A percentile compares a stretch with the other conserved stretches of the same genome.
Conservation (phyloP, 2,888 invertebrate species). For the Drosophila prostipennis region DNA sequence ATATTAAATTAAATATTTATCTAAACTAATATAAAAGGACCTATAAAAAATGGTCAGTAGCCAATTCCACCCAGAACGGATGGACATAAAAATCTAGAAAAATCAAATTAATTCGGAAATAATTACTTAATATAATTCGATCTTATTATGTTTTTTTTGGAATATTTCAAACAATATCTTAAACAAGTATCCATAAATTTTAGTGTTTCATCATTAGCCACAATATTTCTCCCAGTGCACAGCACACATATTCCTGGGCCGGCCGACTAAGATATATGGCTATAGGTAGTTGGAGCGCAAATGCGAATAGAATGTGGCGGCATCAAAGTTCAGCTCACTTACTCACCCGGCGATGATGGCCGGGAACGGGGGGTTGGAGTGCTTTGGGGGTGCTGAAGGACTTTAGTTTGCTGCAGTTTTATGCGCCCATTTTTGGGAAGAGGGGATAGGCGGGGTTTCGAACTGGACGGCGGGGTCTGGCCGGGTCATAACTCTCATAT, state of each 20-base stretch:
- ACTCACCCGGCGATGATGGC: constrained; percentile 77
- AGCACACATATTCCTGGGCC: constrained; percentile 51
- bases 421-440: constrained; percentile 41
- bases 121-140: too few species aligned
- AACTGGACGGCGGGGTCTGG: constrained; percentile 27
- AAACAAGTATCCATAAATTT: neutral
- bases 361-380: constrained; percentile 11
- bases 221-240: constrained; percentile 4
- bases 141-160: too few species aligned
- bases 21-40: too few species aligned
- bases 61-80: too few species aligned
- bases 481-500: constrained; percentile 69
- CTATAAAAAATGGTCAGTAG: too few species aligned
- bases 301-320: constrained; percentile 80
- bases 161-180: too few species aligned
- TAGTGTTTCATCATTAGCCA: neutral
- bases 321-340: constrained; percentile 80
- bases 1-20: too few species aligned
- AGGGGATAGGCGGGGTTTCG: neutral
- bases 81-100: too few species aligned
- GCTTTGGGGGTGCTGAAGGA: constrained; percentile 48
- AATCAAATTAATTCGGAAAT: too few species aligned
- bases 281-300: constrained; percentile 72
- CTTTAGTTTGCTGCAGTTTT: constrained; percentile 68
- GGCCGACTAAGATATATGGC: constrained; percentile 70